Percentiles rank a stretch among this genome's conserved stretches.
Conservation (phyloP, 2,888 invertebrate species). For the Hypercompe scribonia region DNA sequence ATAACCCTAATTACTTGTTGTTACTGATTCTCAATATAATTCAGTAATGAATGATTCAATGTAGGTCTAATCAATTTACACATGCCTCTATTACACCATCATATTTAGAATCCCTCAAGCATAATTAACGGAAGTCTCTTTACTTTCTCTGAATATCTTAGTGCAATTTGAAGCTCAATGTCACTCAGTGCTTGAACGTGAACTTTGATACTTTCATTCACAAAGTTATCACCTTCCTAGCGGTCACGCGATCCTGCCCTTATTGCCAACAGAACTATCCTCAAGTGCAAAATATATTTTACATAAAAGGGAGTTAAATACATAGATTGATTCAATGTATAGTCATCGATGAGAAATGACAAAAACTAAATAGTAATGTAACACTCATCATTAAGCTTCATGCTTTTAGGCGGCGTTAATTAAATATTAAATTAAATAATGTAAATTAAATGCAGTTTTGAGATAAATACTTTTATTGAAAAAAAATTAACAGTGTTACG, state of each 20-base stretch:
- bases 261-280: neutral
- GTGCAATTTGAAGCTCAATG: slow-evolving; percentile 9
- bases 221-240: neutral
- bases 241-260: slow-evolving; percentile 14
- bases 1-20: too few species aligned
- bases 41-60: too few species aligned
- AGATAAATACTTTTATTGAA: too few species aligned
- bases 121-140: neutral
- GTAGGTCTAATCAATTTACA: too few species aligned
- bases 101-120: neutral
- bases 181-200: slow-evolving; percentile 1
- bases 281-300: neutral
- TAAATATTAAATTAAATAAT: too few species aligned
- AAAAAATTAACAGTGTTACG: too few species aligned
- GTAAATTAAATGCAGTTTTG: too few species aligned
- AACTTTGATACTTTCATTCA: slow-evolving; percentile 21
- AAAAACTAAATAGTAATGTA: too few species aligned
- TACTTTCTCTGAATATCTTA: neutral
- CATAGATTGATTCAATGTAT: neutral
- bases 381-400: too few species aligned
- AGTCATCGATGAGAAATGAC: neutral
- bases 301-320: neutral
- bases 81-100: neutral
- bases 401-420: too few species aligned
- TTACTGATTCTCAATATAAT: too few species aligned